Conservation (phyloP, 2,797 vertebrate species). For the Neomorphus geoffroyi region DNA sequence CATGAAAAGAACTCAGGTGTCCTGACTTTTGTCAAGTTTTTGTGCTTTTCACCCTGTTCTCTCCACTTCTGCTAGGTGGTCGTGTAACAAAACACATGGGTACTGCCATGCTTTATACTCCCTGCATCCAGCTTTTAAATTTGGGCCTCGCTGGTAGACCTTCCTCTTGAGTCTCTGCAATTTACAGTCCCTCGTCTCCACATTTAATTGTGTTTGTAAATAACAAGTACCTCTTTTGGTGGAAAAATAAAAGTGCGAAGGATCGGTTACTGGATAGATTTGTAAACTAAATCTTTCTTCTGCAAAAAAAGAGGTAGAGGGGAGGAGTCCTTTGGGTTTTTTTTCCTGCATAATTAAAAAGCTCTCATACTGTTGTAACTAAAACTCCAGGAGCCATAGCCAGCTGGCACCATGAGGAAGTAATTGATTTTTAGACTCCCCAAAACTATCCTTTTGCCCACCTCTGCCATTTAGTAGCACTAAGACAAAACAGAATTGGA, state of each 20-base stretch:
- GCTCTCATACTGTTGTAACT: conserved; percentile 16
- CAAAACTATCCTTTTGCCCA: conserved; percentile 6
- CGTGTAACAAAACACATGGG: neutral
- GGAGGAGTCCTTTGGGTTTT: neutral
- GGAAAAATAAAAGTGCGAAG: conserved; percentile 33
- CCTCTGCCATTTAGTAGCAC: neutral
- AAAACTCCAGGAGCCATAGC: neutral
- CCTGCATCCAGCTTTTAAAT: conserved; percentile 6
- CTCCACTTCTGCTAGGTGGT: neutral
- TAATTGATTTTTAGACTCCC: conserved; percentile 3
- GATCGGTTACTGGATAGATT: neutral
- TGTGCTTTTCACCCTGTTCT: neutral
- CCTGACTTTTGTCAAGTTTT: neutral
- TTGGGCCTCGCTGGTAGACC: neutral
- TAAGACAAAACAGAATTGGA: neutral
- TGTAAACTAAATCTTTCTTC: conserved; percentile 33
- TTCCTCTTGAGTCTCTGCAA: conserved; percentile 11
- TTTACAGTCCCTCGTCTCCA: conserved; percentile 49
- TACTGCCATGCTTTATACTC: neutral
- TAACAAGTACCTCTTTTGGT: conserved; percentile 30
- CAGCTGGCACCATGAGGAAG: neutral
- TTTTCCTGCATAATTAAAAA: conserved; percentile 41
- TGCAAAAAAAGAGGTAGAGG: neutral
- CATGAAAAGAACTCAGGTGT: neutral
- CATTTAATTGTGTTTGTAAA: conserved; percentile 61